phyloP scores from a whole-genome alignment of 2,113 vertebrate species.

The Campylomormyrus numenius region DNA sequence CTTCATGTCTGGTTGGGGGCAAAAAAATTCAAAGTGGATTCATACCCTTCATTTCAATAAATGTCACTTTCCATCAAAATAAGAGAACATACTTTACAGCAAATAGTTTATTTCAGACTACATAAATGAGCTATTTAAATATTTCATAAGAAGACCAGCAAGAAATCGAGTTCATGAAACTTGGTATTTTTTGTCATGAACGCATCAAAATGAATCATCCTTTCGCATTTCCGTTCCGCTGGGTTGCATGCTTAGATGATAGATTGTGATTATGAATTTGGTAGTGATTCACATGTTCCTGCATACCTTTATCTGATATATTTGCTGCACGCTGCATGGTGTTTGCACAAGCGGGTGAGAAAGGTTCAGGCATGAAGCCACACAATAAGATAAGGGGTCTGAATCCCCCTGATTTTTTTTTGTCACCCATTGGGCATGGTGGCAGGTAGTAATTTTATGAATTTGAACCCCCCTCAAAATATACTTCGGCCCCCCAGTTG shows the following conservation, averaged over 20 bases:
- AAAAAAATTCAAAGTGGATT: not conserved
- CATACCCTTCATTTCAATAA: not conserved
- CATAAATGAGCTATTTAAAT: not conserved
- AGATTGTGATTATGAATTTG: not conserved
- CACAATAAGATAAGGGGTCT: not conserved
- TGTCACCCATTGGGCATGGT: not conserved
- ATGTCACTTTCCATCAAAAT: not conserved
- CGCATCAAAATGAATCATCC: not conserved
- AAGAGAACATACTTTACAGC: not conserved
- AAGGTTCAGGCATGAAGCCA: not conserved
- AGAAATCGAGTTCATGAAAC: not conserved
- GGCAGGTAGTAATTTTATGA: not conserved
- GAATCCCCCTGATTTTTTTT: not conserved
- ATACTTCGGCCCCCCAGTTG: not conserved
- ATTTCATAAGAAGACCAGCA: not conserved
- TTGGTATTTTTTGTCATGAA: not conserved
- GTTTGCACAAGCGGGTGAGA: not conserved
- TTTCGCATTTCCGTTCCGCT: not conserved
- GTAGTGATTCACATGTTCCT: not conserved
- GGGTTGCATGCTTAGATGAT: not conserved
- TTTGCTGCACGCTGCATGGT: not conserved
- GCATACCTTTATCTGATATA: not conserved
- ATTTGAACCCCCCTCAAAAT: not conserved
- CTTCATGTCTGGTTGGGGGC: not conserved
- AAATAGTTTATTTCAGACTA: not conserved